A percentile compares a stretch with the other conserved stretches of the same genome.
phyloP scores from a whole-genome alignment of 92 coral and sea anemone species.

The Paramuricea clavata region DNA sequence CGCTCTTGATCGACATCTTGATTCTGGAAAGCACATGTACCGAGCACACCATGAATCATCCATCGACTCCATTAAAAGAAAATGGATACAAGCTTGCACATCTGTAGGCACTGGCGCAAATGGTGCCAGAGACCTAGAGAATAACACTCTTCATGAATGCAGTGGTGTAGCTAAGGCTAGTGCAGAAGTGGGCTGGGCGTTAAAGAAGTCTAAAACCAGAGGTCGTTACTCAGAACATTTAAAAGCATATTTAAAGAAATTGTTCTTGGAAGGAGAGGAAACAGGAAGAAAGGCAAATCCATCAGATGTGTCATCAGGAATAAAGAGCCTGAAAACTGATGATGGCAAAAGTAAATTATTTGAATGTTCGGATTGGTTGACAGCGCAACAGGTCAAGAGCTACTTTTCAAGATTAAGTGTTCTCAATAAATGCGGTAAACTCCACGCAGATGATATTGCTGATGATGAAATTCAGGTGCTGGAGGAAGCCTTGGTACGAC shows the following conservation, averaged over 20 bases:
- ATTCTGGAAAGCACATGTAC: conserved; percentile 56
- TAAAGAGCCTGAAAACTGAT: conserved; percentile 27
- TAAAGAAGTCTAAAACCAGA: conserved; percentile 39
- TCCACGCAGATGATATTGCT: background rate
- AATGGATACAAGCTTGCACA: too few relatives aligned
- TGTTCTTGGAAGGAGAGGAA: conserved; percentile 59
- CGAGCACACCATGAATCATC: too few relatives aligned
- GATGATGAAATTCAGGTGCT: background rate
- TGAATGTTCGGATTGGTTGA: conserved; percentile 52
- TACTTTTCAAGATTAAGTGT: conserved; percentile 50
- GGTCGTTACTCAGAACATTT: conserved; percentile 23
- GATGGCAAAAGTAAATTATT: conserved; percentile 50
- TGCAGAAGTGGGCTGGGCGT: conserved; percentile 65
- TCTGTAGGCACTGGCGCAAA: too few relatives aligned
- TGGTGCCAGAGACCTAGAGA: too few relatives aligned
- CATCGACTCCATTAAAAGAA: too few relatives aligned
- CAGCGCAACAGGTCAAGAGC: conserved; percentile 46
- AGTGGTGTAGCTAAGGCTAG: too few relatives aligned
- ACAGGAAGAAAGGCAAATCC: conserved; percentile 63
- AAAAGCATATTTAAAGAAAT: conserved; percentile 38
- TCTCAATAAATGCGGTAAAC: background rate
- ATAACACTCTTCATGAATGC: background rate
- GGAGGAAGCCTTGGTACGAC: background rate
- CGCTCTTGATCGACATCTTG: conserved; percentile 54
- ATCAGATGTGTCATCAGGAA: conserved; percentile 45